Conservation (phyloP, 2,888 invertebrate species). For the Cordilura impudica region DNA sequence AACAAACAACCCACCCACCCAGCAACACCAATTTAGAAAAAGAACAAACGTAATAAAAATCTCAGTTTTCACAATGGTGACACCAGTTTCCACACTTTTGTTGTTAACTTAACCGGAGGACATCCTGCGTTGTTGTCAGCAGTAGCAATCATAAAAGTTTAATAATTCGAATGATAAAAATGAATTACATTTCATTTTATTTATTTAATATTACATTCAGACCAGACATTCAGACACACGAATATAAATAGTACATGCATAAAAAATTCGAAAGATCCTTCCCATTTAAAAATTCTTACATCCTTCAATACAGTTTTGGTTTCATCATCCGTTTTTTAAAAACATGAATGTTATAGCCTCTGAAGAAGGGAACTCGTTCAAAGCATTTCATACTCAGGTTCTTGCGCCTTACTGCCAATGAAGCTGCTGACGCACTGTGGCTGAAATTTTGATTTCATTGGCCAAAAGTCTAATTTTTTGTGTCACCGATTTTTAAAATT, state of each 20-base stretch:
- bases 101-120: neutral
- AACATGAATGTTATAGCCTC: slow-evolving; percentile 3
- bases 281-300: neutral
- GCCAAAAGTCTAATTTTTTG: no score
- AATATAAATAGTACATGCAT: neutral
- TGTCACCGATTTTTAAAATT: no score
- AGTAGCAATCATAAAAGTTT: slow-evolving; percentile 37
- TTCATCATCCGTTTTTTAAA: neutral
- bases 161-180: slow-evolving; percentile 39
- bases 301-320: neutral
- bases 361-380: neutral
- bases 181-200: slow-evolving; percentile 30
- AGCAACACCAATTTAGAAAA: neutral
- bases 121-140: neutral
- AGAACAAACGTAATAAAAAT: neutral
- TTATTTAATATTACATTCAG: neutral
- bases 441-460: no score
- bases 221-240: neutral
- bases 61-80: neutral
- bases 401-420: neutral
- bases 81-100: neutral
- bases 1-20: neutral
- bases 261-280: neutral
- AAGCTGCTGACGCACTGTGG: no score
- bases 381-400: neutral